These are phyloP conservation scores for Aplochiton taeniatus DNA, from an alignment of 2,797 vertebrate genomes.

Conservation along the genomic window DNA sequence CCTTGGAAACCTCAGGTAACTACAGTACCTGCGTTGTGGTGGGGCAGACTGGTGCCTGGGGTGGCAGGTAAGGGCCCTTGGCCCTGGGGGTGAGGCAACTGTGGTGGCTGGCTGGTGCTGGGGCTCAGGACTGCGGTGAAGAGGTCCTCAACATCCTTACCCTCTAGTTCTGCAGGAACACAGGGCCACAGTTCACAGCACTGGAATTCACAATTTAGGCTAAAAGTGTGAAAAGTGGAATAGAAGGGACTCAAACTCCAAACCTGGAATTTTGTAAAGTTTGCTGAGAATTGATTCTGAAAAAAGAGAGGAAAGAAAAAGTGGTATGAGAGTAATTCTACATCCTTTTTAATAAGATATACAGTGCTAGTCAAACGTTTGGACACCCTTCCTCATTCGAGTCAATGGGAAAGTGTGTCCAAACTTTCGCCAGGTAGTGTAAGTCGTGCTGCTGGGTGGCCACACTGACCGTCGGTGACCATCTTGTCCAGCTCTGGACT, in stretches of 20 bases:
- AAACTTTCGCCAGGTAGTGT: too few species aligned
- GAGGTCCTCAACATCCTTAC: conserved; percentile 97
- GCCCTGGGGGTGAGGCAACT: conserved; percentile 82
- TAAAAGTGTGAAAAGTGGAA: not conserved
- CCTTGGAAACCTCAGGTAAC: not conserved
- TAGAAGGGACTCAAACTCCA: conserved; percentile 27
- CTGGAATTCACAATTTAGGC: not conserved
- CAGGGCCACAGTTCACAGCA: not conserved
- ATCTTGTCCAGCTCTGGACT: conserved; percentile 98
- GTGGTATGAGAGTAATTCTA: conserved; percentile 17
- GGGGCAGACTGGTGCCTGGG: conserved; percentile 79
- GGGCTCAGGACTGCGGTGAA: conserved; percentile 98
- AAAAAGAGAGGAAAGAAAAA: conserved; percentile 46
- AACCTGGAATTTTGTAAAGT: conserved; percentile 99
- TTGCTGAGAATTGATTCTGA: conserved; percentile 98
- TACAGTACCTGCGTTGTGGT: conserved; percentile 81
- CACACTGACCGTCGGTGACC: conserved; percentile 94
- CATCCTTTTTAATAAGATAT: conserved; percentile 3
- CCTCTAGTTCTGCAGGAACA: conserved; percentile 86
- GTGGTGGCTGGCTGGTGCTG: conserved; percentile 81
- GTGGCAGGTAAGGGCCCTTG: conserved; percentile 74
- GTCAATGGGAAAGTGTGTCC: too few species aligned
- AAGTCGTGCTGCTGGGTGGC: too few species aligned
- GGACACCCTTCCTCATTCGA: too few species aligned
- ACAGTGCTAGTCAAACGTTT: too few species aligned